Percentiles rank a stretch among this genome's conserved stretches.
phyloP scores from a whole-genome alignment of 2,797 vertebrate genomes.

The Micromesistius poutassou region DNA sequence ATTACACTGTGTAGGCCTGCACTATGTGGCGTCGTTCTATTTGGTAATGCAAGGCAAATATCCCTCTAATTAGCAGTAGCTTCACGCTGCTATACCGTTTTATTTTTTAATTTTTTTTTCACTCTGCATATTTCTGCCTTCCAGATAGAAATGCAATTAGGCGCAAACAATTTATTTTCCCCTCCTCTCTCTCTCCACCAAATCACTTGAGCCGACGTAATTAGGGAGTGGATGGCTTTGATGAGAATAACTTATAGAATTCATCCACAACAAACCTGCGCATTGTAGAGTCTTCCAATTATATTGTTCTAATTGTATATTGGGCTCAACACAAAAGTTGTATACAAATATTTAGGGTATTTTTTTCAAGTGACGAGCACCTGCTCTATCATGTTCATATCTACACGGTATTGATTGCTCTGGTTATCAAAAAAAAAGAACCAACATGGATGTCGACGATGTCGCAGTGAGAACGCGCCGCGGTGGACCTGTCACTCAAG shows the following conservation, averaged over 20 bases:
- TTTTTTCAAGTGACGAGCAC: not conserved
- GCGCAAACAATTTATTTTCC: conserved; percentile 54
- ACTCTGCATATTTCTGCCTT: conserved; percentile 76
- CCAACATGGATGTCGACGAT: not conserved
- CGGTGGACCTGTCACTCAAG: not conserved
- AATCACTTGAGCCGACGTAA: conserved; percentile 77
- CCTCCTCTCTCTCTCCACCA: conserved; percentile 36
- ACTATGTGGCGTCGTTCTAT: conserved; percentile 44
- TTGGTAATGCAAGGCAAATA: conserved; percentile 73
- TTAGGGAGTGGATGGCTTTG: conserved; percentile 68
- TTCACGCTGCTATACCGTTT: conserved; percentile 74
- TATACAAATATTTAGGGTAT: not conserved
- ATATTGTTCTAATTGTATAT: conserved; percentile 6
- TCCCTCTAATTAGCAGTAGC: conserved; percentile 74
- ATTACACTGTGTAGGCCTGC: no score
- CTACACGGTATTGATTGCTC: not conserved
- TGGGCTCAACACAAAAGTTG: conserved; percentile 28
- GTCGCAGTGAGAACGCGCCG: not conserved
- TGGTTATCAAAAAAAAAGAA: not conserved
- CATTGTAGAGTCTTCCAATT: conserved; percentile 16
- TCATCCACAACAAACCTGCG: conserved; percentile 58
- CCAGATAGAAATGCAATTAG: conserved; percentile 83
- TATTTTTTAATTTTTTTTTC: conserved; percentile 31
- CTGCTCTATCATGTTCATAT: not conserved
- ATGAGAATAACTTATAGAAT: conserved; percentile 60